A percentile compares a stretch with the other conserved stretches of the same genome.
Conservation (phyloP, 2,797 vertebrate genomes). For the Cirrhinus mrigala region DNA sequence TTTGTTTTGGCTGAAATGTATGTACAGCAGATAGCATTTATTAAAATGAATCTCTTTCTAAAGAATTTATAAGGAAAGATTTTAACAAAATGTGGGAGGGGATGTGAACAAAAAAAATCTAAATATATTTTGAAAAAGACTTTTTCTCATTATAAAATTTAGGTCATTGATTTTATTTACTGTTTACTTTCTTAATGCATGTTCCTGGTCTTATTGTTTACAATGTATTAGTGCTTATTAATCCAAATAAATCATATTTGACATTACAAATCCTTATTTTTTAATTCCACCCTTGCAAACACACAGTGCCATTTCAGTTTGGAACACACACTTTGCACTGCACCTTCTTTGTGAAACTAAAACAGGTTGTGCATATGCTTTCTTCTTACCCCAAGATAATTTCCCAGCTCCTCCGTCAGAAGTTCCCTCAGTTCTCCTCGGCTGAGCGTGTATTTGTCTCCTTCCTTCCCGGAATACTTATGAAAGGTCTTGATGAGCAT, state of each 20-base stretch:
- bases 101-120: neutral
- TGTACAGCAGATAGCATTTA: neutral
- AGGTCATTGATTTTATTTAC: neutral
- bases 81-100: too few species aligned
- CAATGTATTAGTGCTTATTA: too few species aligned
- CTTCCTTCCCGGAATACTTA: constrained; percentile 84
- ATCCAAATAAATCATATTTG: neutral
- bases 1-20: neutral
- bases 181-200: neutral
- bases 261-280: neutral
- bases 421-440: constrained; percentile 80
- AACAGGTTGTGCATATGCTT: neutral
- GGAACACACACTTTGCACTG: neutral
- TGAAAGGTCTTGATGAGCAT: constrained; percentile 87
- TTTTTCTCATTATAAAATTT: neutral
- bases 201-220: neutral
- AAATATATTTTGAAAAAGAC: neutral
- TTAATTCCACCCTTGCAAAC: neutral
- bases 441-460: constrained; percentile 84
- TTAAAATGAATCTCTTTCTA: neutral
- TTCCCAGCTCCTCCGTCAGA: constrained; percentile 82
- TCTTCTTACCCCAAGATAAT: constrained; percentile 81
- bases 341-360: neutral
- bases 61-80: neutral
- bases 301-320: neutral